Base-by-base conservation (phyloP, 1,140 invertebrate species). In the Neelides sp. region DNA sequence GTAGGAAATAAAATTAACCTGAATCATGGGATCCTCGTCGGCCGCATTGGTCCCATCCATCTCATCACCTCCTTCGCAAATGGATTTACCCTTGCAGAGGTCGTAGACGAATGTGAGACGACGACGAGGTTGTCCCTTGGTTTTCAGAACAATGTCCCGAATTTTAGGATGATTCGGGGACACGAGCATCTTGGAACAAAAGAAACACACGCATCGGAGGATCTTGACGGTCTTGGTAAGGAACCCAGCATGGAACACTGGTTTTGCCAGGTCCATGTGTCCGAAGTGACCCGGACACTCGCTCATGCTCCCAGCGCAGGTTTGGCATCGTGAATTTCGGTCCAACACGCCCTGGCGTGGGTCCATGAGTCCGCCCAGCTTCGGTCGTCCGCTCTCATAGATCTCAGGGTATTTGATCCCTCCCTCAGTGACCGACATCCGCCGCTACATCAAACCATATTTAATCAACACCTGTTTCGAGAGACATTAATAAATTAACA, bases 261-360 rank as follows among this genome's bases (percentile, higher is more conserved):
- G 96, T 69, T 98, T 99, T 1, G 93, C 85, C 42, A 99, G 71
- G 68, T 98, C 92, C 56, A 99, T 86, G 66, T 99, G 96, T n/a
- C 94, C 96, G 75, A 99, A 99, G 69, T 99, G 96, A 1, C 96
- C 96, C 15, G 94, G 92, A 69, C 96, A 99, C 68, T 98, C 93
- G 2, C 85, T 85, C 86, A 97, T 92, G 62, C 92, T 96, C 20
- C 84, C 94, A 43, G 93, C 93, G 71, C 96, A 99, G 0, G 95
- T 98, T 67, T 95, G 92, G 68, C 95, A 99, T 40, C 91, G 74
- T 17, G 87, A 88, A 57, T 78, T 81, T 57, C 92, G 76, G 64
- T 98, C 95, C 20, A 98, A 88, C 10, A 95, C 92, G 52, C 96
- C 96, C 72, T 99, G 96, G 24, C 95, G 73, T 0, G 96, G 96